Base-by-base conservation (phyloP, 2,797 vertebrate species). In the Semaprochilodus insignis region DNA sequence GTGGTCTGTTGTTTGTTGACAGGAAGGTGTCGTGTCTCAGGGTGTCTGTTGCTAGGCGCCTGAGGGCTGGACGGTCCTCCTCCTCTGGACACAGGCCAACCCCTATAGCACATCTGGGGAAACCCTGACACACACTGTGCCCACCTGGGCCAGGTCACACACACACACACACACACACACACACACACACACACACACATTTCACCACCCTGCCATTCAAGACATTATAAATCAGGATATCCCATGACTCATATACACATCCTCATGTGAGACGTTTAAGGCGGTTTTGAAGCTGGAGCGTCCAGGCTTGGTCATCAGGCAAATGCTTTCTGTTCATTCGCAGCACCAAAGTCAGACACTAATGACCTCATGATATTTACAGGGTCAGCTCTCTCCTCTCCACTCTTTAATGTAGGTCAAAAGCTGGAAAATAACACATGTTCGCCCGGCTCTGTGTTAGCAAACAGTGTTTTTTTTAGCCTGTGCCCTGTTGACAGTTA, bases 21-120 rank as follows among this genome's bases (percentile, higher is more conserved):
- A 93, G 89, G 88, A 93, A 91, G 91, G 88, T 93, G 92, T 91
- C 92, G 89, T 92, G 92, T 91, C 88, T 85, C 90, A 83, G 76
- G 89, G 87, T 89, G 87, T 92, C 89, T 92, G 91, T 93, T 93
- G 90, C 93, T 93, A 90, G 90, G 89, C 87, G 89, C 91, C 80
- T 74, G 44, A 80, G 85, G 87, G 88, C 85, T 91, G 85, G 85
- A 88, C 76, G 89, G 83, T 80, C 90, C 90, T 90, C 85, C 90
- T 91, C 89, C 90, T 88, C 85, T 88, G 86, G 71, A 86, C 88
- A 91, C 85, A 90, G 88, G 90, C 91, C 92, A 92, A 89, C 86
- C 85, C 83, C 89, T 89, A 90, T 86, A 86, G 88, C 90, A 82
- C 92, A 93, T 91, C 92, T 94, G 92, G 90, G 88, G 90, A 81